A percentile compares a stretch with the other conserved stretches of the same genome.
These are phyloP conservation scores for Lampropteryx suffumata DNA, from an alignment of 2,888 invertebrate genomes.

Conservation along the genomic window DNA sequence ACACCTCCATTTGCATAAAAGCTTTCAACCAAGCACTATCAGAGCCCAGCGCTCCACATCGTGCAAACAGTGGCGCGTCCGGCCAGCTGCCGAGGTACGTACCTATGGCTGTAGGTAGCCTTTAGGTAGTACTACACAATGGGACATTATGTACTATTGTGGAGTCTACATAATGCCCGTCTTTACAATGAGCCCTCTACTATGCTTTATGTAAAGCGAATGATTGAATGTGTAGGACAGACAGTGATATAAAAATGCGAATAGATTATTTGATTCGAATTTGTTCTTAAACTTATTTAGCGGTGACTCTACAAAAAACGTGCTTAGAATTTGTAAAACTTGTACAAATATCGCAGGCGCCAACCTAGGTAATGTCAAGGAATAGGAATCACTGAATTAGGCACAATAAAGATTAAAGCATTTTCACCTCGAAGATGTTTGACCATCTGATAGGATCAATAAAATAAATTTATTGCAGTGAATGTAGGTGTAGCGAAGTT, in stretches of 20 bases:
- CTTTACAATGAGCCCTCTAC: conserved; percentile 3
- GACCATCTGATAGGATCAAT: no score
- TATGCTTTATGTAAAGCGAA: background rate
- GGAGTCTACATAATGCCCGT: conserved; percentile 9
- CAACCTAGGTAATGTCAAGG: no score
- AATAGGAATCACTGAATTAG: no score
- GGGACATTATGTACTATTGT: background rate
- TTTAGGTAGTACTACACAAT: background rate
- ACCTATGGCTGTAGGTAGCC: background rate
- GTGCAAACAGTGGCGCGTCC: conserved; percentile 22
- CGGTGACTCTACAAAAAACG: no score
- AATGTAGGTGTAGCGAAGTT: no score
- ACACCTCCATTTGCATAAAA: conserved; percentile 19
- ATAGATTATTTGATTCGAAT: background rate
- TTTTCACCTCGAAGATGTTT: no score
- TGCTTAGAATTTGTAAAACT: no score
- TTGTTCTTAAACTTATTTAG: background rate
- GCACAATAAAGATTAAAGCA: no score
- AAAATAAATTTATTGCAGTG: no score
- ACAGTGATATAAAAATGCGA: background rate
- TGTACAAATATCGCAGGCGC: no score
- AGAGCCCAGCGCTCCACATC: no score
- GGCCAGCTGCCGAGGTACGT: conserved; percentile 22
- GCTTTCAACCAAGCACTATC: conserved; percentile 15
- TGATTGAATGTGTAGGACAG: conserved; percentile 1